Percentiles rank a stretch among this genome's conserved stretches.
Conservation (phyloP, 2,113 vertebrate genomes). For the Proteles cristata region DNA sequence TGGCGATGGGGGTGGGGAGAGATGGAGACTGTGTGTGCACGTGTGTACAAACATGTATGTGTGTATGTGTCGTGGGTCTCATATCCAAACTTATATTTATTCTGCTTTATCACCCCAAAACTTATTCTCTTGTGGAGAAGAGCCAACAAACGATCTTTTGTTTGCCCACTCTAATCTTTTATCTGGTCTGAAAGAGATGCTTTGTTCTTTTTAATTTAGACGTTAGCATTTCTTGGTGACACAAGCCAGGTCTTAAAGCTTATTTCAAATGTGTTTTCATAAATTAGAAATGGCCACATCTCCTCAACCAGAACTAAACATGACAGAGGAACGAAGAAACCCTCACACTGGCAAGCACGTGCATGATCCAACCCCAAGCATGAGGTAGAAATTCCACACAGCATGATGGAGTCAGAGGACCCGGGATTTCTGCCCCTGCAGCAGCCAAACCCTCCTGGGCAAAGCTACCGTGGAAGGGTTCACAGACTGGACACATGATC, state of each 20-base stretch:
- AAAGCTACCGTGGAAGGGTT: neutral
- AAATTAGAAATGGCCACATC: neutral
- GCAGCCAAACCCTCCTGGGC: too few species aligned
- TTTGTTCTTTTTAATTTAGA: slow-evolving; percentile 39
- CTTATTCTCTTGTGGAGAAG: neutral
- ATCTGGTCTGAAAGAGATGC: neutral
- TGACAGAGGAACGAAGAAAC: neutral
- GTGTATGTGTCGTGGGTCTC: too few species aligned
- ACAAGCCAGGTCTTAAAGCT: neutral
- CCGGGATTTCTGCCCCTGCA: neutral
- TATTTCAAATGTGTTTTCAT: neutral
- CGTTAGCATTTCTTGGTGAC: neutral
- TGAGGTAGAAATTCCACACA: neutral
- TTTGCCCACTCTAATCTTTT: neutral
- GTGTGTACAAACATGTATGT: accelerated
- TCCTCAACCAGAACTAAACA: neutral
- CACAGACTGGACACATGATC: neutral
- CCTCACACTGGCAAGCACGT: neutral
- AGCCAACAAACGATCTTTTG: neutral
- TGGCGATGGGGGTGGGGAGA: neutral
- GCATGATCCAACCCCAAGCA: neutral
- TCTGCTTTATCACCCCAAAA: neutral
- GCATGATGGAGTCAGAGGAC: neutral
- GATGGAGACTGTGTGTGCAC: neutral
- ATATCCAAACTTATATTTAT: neutral